phyloP scores from a whole-genome alignment of 2,113 vertebrate genomes.

The Ploceus nigricollis region DNA sequence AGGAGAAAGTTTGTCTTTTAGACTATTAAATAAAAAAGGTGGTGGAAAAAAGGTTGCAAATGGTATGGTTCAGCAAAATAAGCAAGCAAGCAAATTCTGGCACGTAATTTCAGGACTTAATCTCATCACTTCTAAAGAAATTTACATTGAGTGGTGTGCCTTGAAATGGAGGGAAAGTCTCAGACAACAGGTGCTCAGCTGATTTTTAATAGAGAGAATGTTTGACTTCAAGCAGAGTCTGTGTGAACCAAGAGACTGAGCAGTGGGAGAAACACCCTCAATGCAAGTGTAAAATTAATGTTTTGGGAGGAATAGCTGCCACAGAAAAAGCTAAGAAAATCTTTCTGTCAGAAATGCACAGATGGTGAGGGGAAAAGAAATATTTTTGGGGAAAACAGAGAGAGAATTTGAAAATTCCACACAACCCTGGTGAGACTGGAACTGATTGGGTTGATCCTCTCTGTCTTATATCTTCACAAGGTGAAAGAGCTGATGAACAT shows the following conservation, averaged over 20 bases:
- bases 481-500: background rate
- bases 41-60: background rate
- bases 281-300: background rate
- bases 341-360: background rate
- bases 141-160: background rate
- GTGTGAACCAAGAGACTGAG: background rate
- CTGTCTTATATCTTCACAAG: background rate
- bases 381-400: background rate
- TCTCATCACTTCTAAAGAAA: background rate
- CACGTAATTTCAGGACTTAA: background rate
- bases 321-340: background rate
- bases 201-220: background rate
- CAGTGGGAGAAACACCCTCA: background rate
- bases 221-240: background rate
- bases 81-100: background rate
- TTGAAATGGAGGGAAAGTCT: background rate
- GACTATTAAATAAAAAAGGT: background rate
- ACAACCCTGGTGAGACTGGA: background rate
- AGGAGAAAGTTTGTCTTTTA: background rate
- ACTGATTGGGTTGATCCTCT: background rate
- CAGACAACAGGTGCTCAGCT: background rate
- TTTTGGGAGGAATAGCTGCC: background rate
- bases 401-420: background rate
- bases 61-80: background rate
- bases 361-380: background rate